Evolutionary conservation across 2,888 invertebrate species (phyloP).

Genomic region (Galeopsomyia nigrocyanea): DNA sequence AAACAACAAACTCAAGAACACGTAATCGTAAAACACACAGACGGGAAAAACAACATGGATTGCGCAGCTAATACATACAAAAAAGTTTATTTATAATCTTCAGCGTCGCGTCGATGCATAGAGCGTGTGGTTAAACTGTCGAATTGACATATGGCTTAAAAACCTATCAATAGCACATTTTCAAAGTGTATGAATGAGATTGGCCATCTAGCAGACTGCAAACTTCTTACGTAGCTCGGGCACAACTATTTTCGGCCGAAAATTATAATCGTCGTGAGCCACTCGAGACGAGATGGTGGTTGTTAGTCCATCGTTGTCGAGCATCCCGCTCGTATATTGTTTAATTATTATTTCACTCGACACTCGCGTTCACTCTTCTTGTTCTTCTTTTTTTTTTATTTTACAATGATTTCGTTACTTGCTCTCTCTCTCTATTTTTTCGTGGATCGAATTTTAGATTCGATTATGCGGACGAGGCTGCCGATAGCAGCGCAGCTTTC

Average conservation of each 20-base stretch:
- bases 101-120: background rate
- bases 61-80: background rate
- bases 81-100: background rate
- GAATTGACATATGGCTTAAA: background rate
- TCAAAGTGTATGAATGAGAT: slow-evolving; percentile 14
- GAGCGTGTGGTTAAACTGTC: background rate
- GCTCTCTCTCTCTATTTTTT: too few relatives aligned
- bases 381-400: too few relatives aligned
- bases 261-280: background rate
- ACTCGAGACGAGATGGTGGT: slow-evolving; percentile 25
- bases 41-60: background rate
- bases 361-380: too few relatives aligned
- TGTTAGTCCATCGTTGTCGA: slow-evolving; percentile 12
- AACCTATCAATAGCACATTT: slow-evolving; percentile 23
- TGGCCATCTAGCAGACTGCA: slow-evolving; percentile 3
- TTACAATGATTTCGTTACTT: too few relatives aligned
- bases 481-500: slow-evolving; percentile 23
- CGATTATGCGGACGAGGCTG: too few relatives aligned
- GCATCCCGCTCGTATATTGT: background rate
- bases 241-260: slow-evolving; percentile 3
- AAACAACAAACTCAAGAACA: too few relatives aligned
- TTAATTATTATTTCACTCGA: too few relatives aligned
- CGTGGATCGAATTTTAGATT: too few relatives aligned
- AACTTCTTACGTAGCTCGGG: slow-evolving; percentile 23
- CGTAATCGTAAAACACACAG: slow-evolving; percentile 1